Evolutionary conservation across 2,888 invertebrate genomes (phyloP).

Genomic region (Drosophila merina): DNA sequence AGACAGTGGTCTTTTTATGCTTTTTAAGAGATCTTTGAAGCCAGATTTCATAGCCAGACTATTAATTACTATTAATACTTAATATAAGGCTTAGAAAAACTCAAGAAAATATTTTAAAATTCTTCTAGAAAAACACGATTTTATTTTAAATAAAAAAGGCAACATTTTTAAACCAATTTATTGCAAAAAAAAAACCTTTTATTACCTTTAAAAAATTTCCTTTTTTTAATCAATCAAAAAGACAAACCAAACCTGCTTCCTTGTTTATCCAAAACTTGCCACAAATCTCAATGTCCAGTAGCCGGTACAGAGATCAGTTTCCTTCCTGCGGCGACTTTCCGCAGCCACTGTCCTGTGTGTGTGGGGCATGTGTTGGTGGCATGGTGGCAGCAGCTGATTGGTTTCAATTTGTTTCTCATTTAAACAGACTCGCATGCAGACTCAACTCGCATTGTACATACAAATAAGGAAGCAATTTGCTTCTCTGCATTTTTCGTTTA

Average conservation of each 20-base stretch:
- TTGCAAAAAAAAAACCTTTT: neutral
- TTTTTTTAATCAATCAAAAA: too few relatives aligned
- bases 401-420: slow-evolving; percentile 31
- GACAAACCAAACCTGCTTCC: neutral
- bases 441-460: slow-evolving; percentile 33
- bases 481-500: slow-evolving; percentile 49
- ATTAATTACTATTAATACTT: neutral
- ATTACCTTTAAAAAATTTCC: neutral
- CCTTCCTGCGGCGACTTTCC: slow-evolving; percentile 14
- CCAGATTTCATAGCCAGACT: neutral
- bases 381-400: slow-evolving; percentile 20
- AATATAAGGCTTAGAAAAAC: neutral
- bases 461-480: slow-evolving; percentile 72
- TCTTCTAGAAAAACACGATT: too few relatives aligned
- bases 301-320: neutral
- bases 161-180: neutral
- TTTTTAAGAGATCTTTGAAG: too few relatives aligned
- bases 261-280: neutral
- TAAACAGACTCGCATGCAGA: slow-evolving; percentile 17
- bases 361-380: slow-evolving; percentile 16
- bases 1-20: neutral
- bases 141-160: too few relatives aligned
- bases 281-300: neutral
- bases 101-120: too few relatives aligned
- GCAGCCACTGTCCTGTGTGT: slow-evolving; percentile 26